Evolutionary conservation across 2,888 invertebrate species (phyloP), one percentile per base, ranked within the genome.

Genomic region (Lepidocyrtoides sp.): DNA sequence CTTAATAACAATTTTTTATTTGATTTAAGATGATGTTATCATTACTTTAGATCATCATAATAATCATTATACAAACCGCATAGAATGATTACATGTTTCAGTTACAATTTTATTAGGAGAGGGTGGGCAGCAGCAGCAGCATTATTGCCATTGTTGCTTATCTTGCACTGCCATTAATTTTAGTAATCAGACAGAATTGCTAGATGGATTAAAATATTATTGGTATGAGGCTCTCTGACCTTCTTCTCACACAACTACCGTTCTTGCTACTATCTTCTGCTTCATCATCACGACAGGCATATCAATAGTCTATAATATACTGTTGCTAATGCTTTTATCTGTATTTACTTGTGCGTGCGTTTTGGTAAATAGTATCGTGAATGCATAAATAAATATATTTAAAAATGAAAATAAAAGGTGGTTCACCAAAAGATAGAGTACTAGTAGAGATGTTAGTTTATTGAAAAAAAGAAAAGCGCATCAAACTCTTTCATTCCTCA

Each of bases 181-280:
- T 51, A 51, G 14, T 51, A 51, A 44, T 12, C 8, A 44, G 51
- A 51, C 14, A 14, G 51, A 51, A 51, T 51, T 51, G 14, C 14
- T 51, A 14, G n/a, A n/a, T n/a, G n/a, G n/a, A n/a, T n/a, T n/a
- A n/a, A n/a, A n/a, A n/a, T 51, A 51, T 51, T 51, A 51, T 51
- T 51, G 51, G 51, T 4, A 8, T 51, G 51, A 51, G 3, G 51
- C 12, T 12, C 36, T 69, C 10, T 69, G 32, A 32, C 69, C 72
- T 72, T 41, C 72, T 72, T 75, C 75, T 75, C 75, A 48, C 48
- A 75, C 48, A 75, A 72, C 44, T 48, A 75, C 75, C 44, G 75
- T 75, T 75, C 48, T 23, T 75, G 20, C 8, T 48, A 75, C 36
- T 36, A 75, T 63, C 75, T 41, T 17, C 14, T 12, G 2, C 26